Evolutionary conservation across 2,888 invertebrate species (phyloP).

Genomic region (Lissonota sp.): DNA sequence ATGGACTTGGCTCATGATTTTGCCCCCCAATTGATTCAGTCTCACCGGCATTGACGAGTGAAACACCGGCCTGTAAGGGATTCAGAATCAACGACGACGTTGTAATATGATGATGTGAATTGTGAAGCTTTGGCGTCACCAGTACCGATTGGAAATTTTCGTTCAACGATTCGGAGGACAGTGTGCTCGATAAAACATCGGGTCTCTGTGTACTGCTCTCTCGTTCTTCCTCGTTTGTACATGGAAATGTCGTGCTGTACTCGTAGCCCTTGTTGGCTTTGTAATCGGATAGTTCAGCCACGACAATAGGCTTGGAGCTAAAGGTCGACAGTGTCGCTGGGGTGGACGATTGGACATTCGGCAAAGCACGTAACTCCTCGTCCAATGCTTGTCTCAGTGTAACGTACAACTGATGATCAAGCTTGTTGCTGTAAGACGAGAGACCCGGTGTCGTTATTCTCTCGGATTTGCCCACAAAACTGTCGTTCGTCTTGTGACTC

Average conservation of each 20-base stretch:
- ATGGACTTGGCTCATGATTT: constrained; percentile 11
- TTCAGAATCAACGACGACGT: constrained; percentile 75
- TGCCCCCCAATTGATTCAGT: constrained; percentile 68
- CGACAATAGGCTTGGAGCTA: constrained; percentile 79
- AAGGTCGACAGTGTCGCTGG: constrained; percentile 43
- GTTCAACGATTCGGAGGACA: not conserved
- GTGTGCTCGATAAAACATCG: constrained; percentile 43
- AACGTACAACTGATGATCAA: constrained; percentile 54
- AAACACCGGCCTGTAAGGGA: constrained; percentile 79
- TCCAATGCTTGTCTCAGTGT: constrained; percentile 53
- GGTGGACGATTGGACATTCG: constrained; percentile 26
- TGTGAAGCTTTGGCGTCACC: constrained; percentile 59
- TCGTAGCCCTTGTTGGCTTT: constrained; percentile 65
- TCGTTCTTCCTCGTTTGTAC: constrained; percentile 72
- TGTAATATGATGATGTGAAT: constrained; percentile 64
- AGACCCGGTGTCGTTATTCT: constrained; percentile 26
- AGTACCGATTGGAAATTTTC: constrained; percentile 22
- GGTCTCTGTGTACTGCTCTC: constrained; percentile 61
- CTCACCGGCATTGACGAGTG: constrained; percentile 75
- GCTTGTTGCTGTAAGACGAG: constrained; percentile 37
- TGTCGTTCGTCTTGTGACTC: constrained; percentile 2
- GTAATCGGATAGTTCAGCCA: constrained; percentile 72
- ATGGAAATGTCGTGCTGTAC: constrained; percentile 71
- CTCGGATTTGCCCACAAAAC: not conserved
- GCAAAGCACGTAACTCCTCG: constrained; percentile 31